Conservation (phyloP, 2,888 invertebrate species). For the Eutolmus rufibarbis region DNA sequence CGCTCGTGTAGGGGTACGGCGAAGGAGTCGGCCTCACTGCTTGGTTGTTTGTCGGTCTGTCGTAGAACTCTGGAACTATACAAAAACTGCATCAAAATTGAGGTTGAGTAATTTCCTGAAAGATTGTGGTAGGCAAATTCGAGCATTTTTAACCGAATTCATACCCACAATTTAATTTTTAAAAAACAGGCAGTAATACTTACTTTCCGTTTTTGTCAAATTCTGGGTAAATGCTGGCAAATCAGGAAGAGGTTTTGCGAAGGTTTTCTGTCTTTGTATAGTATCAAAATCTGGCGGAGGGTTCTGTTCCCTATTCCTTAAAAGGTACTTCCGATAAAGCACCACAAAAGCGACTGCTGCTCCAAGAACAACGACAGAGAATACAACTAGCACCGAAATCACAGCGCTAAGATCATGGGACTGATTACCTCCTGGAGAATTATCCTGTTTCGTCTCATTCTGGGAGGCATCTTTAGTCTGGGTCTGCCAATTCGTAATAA, state of each 20-base stretch:
- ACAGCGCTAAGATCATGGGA: constrained; percentile 54
- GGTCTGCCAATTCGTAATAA: constrained; percentile 56
- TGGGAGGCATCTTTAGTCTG: constrained; percentile 41
- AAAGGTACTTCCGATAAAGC: constrained; percentile 52
- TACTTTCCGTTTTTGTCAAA: constrained; percentile 56
- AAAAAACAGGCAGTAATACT: constrained; percentile 48
- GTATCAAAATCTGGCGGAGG: background rate
- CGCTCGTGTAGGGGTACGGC: constrained; percentile 56
- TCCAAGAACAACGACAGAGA: constrained; percentile 56
- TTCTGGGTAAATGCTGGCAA: constrained; percentile 56
- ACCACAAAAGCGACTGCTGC: constrained; percentile 57
- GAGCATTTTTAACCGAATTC: background rate
- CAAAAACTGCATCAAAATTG: background rate
- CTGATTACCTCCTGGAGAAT: background rate
- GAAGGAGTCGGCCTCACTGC: constrained; percentile 44
- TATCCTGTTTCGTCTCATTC: constrained; percentile 46
- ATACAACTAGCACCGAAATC: constrained; percentile 55
- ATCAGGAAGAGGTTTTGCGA: constrained; percentile 57
- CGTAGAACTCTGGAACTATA: constrained; percentile 58
- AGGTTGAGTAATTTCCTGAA: background rate
- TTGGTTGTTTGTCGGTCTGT: constrained; percentile 59
- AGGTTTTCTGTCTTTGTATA: constrained; percentile 29
- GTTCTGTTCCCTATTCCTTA: background rate
- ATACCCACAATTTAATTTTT: background rate
- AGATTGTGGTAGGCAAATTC: background rate